These are phyloP conservation scores for Exocentrus adspersus DNA, from an alignment of 2,888 invertebrate genomes.

Conservation along the genomic window DNA sequence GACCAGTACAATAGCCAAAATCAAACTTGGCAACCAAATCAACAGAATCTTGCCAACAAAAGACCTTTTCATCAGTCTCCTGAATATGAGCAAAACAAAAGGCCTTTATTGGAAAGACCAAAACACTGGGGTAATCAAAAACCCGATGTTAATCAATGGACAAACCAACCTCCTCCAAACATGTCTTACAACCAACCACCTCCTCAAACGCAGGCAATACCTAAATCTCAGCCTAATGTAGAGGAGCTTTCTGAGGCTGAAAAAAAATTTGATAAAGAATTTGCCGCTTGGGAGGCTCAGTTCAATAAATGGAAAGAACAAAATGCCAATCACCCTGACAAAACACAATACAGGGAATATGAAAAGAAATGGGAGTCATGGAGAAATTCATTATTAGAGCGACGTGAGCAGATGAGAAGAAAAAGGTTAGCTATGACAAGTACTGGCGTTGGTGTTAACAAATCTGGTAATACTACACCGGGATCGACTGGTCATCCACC, in stretches of 20 bases:
- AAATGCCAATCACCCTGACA: slow-evolving; percentile 92
- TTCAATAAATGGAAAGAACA: slow-evolving; percentile 92
- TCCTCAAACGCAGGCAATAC: slow-evolving; percentile 15
- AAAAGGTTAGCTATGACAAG: slow-evolving; percentile 64
- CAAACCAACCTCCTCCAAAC: slow-evolving; percentile 13
- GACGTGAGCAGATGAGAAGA: slow-evolving; percentile 83
- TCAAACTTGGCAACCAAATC: slow-evolving; percentile 31
- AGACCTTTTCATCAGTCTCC: slow-evolving; percentile 34
- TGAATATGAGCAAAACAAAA: slow-evolving; percentile 33
- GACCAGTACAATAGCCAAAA: slow-evolving; percentile 2
- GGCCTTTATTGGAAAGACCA: slow-evolving; percentile 31
- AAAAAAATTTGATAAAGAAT: slow-evolving; percentile 87
- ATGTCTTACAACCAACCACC: slow-evolving; percentile 31
- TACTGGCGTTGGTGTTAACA: slow-evolving; percentile 2
- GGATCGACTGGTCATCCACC: not conserved
- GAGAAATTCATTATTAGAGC: slow-evolving; percentile 79
- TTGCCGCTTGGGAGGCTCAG: slow-evolving; percentile 91
- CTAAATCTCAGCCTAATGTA: slow-evolving; percentile 41
- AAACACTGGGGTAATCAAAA: slow-evolving; percentile 34
- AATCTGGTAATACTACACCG: slow-evolving; percentile 6
- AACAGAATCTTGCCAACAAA: slow-evolving; percentile 19
- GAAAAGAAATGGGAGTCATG: slow-evolving; percentile 90
- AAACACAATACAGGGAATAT: slow-evolving; percentile 84
- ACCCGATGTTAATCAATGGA: slow-evolving; percentile 24
- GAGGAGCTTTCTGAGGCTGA: slow-evolving; percentile 73